A percentile compares a stretch with the other conserved stretches of the same genome.
Evolutionary conservation across 2,888 invertebrate species (phyloP).

Genomic region (Corythucha ciliata): DNA sequence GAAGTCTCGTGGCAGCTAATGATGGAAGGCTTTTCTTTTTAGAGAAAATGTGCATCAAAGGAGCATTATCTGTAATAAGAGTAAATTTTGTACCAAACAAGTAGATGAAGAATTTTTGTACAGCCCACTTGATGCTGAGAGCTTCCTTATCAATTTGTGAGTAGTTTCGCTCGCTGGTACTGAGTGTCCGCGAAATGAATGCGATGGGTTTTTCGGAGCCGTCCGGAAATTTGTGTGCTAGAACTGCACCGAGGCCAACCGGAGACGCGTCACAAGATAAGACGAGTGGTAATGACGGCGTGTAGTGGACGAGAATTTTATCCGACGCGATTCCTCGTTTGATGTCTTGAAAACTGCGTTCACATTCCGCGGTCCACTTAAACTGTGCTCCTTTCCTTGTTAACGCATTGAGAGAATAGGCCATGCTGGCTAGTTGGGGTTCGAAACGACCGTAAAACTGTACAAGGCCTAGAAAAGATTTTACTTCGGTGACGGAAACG

Average conservation of each 20-base stretch:
- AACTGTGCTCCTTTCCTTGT: slow-evolving; percentile 6
- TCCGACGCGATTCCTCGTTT: slow-evolving; percentile 10
- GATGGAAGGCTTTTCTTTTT: slow-evolving; percentile 9
- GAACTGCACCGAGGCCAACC: slow-evolving; percentile 13
- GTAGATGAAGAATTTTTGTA: slow-evolving; percentile 40
- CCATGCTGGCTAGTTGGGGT: slow-evolving; percentile 1
- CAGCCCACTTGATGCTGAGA: slow-evolving; percentile 36
- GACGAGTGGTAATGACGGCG: slow-evolving; percentile 4
- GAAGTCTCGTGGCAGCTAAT: slow-evolving; percentile 3
- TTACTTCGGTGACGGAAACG: slow-evolving; percentile 1
- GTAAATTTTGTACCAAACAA: slow-evolving; percentile 39
- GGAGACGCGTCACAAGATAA: slow-evolving; percentile 16
- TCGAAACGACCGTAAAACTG: slow-evolving; percentile 17
- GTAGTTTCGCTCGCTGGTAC: slow-evolving; percentile 16
- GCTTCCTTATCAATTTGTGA: slow-evolving; percentile 29
- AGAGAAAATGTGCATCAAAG: slow-evolving; percentile 31
- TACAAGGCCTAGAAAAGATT: slow-evolving; percentile 17
- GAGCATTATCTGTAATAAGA: slow-evolving; percentile 39
- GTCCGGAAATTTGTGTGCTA: slow-evolving; percentile 9
- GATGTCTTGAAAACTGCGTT: slow-evolving; percentile 6
- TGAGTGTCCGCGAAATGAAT: slow-evolving; percentile 8
- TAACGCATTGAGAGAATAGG: slow-evolving; percentile 11
- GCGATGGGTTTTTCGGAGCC: slow-evolving; percentile 1
- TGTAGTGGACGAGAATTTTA: slow-evolving; percentile 6
- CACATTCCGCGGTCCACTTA: slow-evolving; percentile 4